Conservation (phyloP, 2,797 vertebrate genomes). For the Lagocephalus sceleratus region DNA sequence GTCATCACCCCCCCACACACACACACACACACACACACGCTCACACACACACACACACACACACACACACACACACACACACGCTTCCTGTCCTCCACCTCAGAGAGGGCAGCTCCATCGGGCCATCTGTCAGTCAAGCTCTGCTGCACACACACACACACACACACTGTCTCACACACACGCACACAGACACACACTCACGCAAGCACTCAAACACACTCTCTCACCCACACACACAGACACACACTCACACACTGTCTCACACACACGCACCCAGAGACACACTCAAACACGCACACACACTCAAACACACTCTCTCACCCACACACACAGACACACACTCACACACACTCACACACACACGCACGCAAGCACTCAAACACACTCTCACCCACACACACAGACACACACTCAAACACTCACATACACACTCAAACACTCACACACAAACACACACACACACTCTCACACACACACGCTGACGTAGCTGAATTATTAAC, state of each 20-base stretch:
- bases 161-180: not conserved
- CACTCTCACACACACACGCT: slow-evolving; percentile 42
- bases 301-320: not conserved
- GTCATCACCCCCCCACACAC: too few species aligned
- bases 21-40: too few species aligned
- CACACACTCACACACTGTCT: slow-evolving; percentile 9
- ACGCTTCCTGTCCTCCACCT: slow-evolving; percentile 24
- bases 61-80: slow-evolving; percentile 21
- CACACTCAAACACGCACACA: slow-evolving; percentile 35
- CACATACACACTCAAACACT: not conserved
- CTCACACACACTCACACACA: not conserved
- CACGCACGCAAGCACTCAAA: slow-evolving; percentile 6
- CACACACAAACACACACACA: slow-evolving; percentile 11
- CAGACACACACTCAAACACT: not conserved
- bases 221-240: slow-evolving; percentile 47
- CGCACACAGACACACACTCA: slow-evolving; percentile 9
- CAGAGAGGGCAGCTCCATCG: slow-evolving; percentile 33
- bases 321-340: slow-evolving; percentile 16
- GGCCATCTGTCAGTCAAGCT: slow-evolving; percentile 48
- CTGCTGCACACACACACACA: slow-evolving; percentile 29
- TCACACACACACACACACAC: too few species aligned
- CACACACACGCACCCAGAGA: slow-evolving; percentile 37
- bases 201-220: too few species aligned
- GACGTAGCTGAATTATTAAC: slow-evolving; percentile 46
- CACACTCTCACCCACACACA: too few species aligned